These are phyloP conservation scores for Orgyia antiqua DNA, from an alignment of 2,888 invertebrate species.

Conservation along the genomic window DNA sequence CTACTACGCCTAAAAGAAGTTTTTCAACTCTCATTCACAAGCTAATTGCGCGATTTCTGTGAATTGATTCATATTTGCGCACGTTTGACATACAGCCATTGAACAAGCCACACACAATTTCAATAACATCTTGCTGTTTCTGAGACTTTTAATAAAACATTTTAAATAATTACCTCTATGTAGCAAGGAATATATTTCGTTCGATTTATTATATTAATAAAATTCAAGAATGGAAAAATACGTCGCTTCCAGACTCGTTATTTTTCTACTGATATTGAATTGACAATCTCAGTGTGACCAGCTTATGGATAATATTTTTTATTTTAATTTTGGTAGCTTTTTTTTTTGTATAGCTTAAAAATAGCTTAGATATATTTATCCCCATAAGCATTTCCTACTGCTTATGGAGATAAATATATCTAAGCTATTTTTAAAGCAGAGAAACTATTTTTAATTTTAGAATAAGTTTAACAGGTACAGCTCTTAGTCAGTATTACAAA, in stretches of 20 bases:
- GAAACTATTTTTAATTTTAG: too few relatives aligned
- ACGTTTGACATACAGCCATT: slow-evolving; percentile 12
- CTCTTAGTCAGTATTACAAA: too few relatives aligned
- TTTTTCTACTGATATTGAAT: slow-evolving; percentile 21
- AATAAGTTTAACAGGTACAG: too few relatives aligned
- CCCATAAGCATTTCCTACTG: too few relatives aligned
- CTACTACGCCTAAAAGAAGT: slow-evolving; percentile 40
- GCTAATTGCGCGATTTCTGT: slow-evolving; percentile 29
- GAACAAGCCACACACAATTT: slow-evolving; percentile 5
- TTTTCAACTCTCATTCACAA: slow-evolving; percentile 49
- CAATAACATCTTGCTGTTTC: neutral
- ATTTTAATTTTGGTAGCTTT: too few relatives aligned
- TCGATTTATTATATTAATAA: too few relatives aligned
- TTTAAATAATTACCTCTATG: slow-evolving; percentile 22
- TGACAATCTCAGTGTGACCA: slow-evolving; percentile 25
- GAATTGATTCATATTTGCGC: slow-evolving; percentile 26
- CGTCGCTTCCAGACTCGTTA: slow-evolving; percentile 29
- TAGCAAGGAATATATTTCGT: slow-evolving; percentile 13
- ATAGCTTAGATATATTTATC: too few relatives aligned
- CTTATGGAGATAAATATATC: too few relatives aligned
- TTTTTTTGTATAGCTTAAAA: too few relatives aligned
- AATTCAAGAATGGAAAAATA: slow-evolving; percentile 21
- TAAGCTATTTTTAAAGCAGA: too few relatives aligned
- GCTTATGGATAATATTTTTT: neutral
- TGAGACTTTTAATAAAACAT: neutral